These are phyloP conservation scores for Eulemur mongoz DNA, from an alignment of 2,797 vertebrate species.

Conservation along the genomic window DNA sequence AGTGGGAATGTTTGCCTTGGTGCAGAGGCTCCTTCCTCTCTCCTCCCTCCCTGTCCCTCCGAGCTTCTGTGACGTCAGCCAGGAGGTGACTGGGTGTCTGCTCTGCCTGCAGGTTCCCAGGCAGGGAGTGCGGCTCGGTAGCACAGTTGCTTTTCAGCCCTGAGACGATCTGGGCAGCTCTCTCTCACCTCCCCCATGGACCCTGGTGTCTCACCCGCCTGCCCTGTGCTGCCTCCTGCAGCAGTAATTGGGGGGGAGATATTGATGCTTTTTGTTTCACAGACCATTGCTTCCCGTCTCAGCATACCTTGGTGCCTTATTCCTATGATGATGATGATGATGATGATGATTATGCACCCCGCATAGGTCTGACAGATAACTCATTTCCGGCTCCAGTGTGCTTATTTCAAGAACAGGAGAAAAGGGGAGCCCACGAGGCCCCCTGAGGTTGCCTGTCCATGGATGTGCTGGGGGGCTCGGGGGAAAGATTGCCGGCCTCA, in stretches of 20 bases:
- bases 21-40: neutral
- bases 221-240: neutral
- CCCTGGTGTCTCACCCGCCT: neutral
- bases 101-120: conserved; percentile 49
- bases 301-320: neutral
- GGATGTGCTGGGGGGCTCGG: neutral
- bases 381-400: neutral
- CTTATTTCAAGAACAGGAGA: neutral
- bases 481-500: conserved; percentile 28
- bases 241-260: neutral
- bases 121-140: neutral
- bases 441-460: neutral
- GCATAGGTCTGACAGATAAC: neutral
- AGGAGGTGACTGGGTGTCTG: conserved; percentile 58
- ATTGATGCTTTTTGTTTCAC: neutral
- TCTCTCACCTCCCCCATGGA: neutral
- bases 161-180: neutral
- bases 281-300: conserved; percentile 5
- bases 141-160: neutral
- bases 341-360: neutral
- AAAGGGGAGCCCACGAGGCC: neutral
- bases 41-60: neutral
- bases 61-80: conserved; percentile 67
- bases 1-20: neutral
- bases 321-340: neutral